Evolutionary conservation across 2,113 vertebrate species (phyloP).

Genomic region (Notiomystis cincta): DNA sequence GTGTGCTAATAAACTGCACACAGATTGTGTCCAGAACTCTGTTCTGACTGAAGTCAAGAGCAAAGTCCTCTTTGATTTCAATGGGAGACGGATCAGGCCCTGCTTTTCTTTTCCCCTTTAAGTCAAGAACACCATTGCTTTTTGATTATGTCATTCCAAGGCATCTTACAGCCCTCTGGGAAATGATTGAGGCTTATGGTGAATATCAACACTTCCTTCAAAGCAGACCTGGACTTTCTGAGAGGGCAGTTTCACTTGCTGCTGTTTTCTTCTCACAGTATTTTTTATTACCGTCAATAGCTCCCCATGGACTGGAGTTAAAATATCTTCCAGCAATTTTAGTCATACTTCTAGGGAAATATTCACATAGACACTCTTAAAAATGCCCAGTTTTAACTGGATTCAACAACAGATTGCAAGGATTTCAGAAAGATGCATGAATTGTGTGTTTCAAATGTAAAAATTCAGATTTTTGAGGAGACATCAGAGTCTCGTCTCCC

Average conservation of each 20-base stretch:
- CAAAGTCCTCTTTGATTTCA: conserved; percentile 39
- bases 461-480: neutral
- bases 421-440: neutral
- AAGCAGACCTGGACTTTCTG: conserved; percentile 55
- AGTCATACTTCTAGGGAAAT: conserved; percentile 2
- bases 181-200: conserved; percentile 54
- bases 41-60: conserved; percentile 12
- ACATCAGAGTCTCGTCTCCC: neutral
- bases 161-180: conserved; percentile 1
- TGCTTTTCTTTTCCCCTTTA: neutral
- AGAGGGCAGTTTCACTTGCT: conserved; percentile 62
- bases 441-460: neutral
- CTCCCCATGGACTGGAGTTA: conserved; percentile 24
- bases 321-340: conserved; percentile 22
- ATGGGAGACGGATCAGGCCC: neutral
- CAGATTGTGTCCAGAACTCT: conserved; percentile 31
- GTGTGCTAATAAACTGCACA: conserved; percentile 43
- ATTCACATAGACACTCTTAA: neutral
- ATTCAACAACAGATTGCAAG: neutral
- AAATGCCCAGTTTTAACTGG: neutral
- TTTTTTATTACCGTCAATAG: conserved; percentile 44
- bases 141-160: conserved; percentile 58
- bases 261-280: conserved; percentile 64
- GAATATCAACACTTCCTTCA: conserved; percentile 62
- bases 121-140: conserved; percentile 27